Evolutionary conservation across 2,113 vertebrate genomes (phyloP).

Genomic region (Plestiodon gilberti): DNA sequence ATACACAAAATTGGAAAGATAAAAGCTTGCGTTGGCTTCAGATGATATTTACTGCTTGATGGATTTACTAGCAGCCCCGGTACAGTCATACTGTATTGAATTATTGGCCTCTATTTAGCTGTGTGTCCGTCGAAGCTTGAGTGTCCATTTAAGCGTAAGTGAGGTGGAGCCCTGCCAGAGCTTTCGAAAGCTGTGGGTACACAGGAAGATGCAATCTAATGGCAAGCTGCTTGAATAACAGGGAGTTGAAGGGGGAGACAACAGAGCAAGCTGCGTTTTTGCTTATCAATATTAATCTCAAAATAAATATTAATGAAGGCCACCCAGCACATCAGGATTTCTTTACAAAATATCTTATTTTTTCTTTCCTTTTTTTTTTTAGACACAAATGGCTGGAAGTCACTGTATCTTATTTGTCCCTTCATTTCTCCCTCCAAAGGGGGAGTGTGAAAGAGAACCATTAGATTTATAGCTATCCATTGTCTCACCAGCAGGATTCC

Average conservation of each 20-base stretch:
- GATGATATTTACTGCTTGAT: conserved; percentile 89
- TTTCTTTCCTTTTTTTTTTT: conserved; percentile 76
- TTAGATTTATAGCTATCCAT: conserved; percentile 66
- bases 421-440: conserved; percentile 46
- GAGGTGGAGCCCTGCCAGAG: conserved; percentile 81
- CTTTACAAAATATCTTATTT: conserved; percentile 68
- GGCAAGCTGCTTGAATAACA: conserved; percentile 76
- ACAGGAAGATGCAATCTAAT: conserved; percentile 70
- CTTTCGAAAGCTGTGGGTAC: conserved; percentile 72
- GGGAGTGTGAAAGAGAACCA: conserved; percentile 63
- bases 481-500: conserved; percentile 63
- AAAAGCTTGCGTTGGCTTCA: conserved; percentile 88
- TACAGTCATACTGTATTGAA: conserved; percentile 86
- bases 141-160: conserved; percentile 87
- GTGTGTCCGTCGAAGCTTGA: conserved; percentile 79
- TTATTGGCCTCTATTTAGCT: conserved; percentile 88
- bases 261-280: conserved; percentile 65
- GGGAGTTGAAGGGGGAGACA: conserved; percentile 58
- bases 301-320: conserved; percentile 82
- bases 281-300: conserved; percentile 83
- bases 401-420: conserved; percentile 60
- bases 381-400: conserved; percentile 69
- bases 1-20: conserved; percentile 85
- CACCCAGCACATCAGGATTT: conserved; percentile 39
- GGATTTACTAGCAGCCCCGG: conserved; percentile 84